A percentile compares a stretch with the other conserved stretches of the same genome.
phyloP scores from a whole-genome alignment of 2,797 vertebrate genomes.

The Xiphophorus birchmanni region DNA sequence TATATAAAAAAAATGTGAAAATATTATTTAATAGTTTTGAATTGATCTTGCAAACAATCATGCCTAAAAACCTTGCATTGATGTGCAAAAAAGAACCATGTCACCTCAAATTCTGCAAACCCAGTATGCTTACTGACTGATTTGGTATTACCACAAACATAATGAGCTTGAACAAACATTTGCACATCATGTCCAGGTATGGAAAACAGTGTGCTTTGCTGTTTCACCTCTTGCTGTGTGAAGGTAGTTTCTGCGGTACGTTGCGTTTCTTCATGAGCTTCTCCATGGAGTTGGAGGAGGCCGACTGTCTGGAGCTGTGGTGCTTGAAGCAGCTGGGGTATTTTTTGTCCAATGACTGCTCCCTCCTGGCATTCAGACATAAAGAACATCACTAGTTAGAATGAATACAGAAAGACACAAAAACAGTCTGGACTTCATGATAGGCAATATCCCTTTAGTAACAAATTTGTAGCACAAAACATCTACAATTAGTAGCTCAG shows the following conservation, averaged over 20 bases:
- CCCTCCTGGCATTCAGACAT: constrained; percentile 82
- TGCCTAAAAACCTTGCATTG: not conserved
- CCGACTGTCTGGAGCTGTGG: constrained; percentile 84
- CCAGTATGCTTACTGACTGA: not conserved
- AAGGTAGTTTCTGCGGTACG: constrained; percentile 90
- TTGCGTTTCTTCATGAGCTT: constrained; percentile 97
- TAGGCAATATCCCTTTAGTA: constrained; percentile 7
- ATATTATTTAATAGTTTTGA: not conserved
- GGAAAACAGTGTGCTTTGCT: not conserved
- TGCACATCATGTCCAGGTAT: not conserved
- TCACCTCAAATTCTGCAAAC: not conserved
- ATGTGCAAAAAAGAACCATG: not conserved
- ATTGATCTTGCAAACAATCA: not conserved
- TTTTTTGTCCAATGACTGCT: constrained; percentile 94
- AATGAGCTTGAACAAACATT: constrained; percentile 1
- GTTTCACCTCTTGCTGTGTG: constrained; percentile 89
- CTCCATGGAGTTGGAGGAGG: constrained; percentile 92
- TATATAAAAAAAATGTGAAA: not conserved
- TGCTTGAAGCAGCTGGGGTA: constrained; percentile 90
- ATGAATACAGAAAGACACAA: constrained; percentile 4
- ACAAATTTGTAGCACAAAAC: constrained; percentile 8
- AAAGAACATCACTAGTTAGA: constrained; percentile 31
- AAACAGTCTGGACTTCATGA: not conserved
- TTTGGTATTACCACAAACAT: not conserved
- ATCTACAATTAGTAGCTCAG: not conserved